Conservation (phyloP, 2,113 vertebrate species). For the Pelvicachromis taeniatus region DNA sequence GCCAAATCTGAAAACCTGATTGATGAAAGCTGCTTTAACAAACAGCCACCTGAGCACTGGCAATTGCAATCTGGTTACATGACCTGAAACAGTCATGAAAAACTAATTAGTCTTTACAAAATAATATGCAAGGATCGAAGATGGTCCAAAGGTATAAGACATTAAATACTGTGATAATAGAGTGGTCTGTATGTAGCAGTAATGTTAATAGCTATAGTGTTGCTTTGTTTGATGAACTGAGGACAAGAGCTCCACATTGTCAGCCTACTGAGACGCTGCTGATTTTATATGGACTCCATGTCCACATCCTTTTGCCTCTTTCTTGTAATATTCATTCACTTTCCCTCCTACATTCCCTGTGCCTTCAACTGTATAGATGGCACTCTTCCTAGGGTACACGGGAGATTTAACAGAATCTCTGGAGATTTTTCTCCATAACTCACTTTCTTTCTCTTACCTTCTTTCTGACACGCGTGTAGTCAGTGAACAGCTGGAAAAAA, state of each 20-base stretch:
- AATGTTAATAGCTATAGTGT: not conserved
- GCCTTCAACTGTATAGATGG: conserved; percentile 26
- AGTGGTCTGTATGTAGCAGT: not conserved
- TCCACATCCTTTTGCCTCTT: not conserved
- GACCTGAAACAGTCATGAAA: not conserved
- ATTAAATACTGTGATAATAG: not conserved
- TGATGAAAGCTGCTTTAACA: conserved; percentile 54
- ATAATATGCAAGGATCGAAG: not conserved
- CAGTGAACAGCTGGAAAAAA: conserved; percentile 22
- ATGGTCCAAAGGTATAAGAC: not conserved
- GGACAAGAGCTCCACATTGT: not conserved
- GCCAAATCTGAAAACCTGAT: conserved; percentile 61
- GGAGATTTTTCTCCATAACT: conserved; percentile 8
- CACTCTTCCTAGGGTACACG: conserved; percentile 23
- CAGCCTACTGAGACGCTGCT: not conserved
- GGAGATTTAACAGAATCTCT: conserved; percentile 20
- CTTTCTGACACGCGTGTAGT: not conserved
- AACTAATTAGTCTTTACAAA: not conserved
- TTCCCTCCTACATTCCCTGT: not conserved
- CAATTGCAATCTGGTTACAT: not conserved
- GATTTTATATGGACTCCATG: not conserved
- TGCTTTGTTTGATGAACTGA: not conserved
- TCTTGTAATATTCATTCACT: conserved; percentile 21
- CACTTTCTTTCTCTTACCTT: not conserved
- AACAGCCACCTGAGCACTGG: conserved; percentile 10